These are phyloP conservation scores for Seladonia tumulorum DNA, from an alignment of 2,888 invertebrate species.

Conservation along the genomic window DNA sequence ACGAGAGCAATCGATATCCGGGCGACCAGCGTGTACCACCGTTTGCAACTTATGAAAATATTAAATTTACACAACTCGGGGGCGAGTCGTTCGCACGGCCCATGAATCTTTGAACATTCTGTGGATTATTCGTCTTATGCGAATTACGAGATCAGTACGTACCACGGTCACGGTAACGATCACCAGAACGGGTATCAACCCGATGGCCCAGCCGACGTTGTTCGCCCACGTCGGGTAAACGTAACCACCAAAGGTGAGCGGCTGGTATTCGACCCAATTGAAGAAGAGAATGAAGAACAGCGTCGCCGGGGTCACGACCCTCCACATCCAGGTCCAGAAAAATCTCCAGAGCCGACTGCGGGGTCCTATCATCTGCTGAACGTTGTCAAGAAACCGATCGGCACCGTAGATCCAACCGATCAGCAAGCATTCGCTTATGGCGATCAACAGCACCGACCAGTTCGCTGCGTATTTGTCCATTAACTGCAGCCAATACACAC, in stretches of 20 bases:
- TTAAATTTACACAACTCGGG: not conserved
- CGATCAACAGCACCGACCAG: constrained; percentile 91
- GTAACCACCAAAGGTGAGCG: constrained; percentile 90
- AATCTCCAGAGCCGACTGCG: constrained; percentile 88
- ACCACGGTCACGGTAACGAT: constrained; percentile 85
- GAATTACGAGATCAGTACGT: too few species aligned
- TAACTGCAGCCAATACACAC: constrained; percentile 92
- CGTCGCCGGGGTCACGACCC: constrained; percentile 90
- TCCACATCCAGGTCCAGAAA: constrained; percentile 92
- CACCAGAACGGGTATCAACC: constrained; percentile 90
- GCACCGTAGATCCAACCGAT: constrained; percentile 94
- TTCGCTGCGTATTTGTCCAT: constrained; percentile 93
- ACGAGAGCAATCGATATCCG: not conserved
- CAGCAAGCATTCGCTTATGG: constrained; percentile 91
- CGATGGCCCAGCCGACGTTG: constrained; percentile 90
- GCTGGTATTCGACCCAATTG: constrained; percentile 92
- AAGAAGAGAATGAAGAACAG: constrained; percentile 91
- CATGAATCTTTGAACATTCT: not conserved
- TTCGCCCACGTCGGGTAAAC: constrained; percentile 93
- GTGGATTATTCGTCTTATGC: not conserved
- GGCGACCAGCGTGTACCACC: not conserved
- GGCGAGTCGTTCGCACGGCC: not conserved
- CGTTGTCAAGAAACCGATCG: constrained; percentile 91
- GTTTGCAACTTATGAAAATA: constrained; percentile 2
- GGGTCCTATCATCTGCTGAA: constrained; percentile 92